Conservation (phyloP, 2,797 vertebrate genomes). For the Girardinus metallicus region DNA sequence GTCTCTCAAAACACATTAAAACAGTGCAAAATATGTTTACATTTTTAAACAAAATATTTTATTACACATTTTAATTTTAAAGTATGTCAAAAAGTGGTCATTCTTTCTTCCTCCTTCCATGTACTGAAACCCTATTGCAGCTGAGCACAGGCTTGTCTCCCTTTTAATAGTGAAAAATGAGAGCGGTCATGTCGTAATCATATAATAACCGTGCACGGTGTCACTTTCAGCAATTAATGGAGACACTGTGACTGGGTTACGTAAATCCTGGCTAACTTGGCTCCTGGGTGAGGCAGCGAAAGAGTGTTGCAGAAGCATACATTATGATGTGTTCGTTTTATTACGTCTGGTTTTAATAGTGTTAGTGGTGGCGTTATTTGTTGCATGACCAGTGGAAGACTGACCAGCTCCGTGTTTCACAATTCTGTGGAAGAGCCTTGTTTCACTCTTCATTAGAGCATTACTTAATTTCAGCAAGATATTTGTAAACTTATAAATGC, state of each 20-base stretch:
- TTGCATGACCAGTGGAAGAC: not conserved
- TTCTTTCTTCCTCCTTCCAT: constrained; percentile 26
- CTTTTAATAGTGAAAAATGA: constrained; percentile 79
- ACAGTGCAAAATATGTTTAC: not conserved
- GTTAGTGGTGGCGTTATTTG: not conserved
- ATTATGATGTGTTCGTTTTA: constrained; percentile 40
- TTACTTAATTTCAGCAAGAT: not conserved
- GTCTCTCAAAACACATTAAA: not conserved
- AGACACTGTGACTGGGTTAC: constrained; percentile 75
- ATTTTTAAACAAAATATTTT: not conserved
- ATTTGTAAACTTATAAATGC: not conserved
- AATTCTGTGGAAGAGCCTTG: not conserved
- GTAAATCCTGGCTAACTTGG: constrained; percentile 78
- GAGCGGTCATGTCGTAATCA: constrained; percentile 82
- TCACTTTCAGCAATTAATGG: constrained; percentile 81
- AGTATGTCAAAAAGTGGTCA: not conserved
- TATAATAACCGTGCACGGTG: constrained; percentile 78
- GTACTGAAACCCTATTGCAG: constrained; percentile 65
- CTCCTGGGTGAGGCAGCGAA: constrained; percentile 45
- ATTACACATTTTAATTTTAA: not conserved
- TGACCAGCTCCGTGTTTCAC: not conserved
- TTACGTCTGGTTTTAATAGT: not conserved
- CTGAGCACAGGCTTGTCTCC: constrained; percentile 62
- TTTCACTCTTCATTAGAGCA: not conserved
- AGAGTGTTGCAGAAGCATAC: constrained; percentile 42